Evolutionary conservation across 2,113 vertebrate genomes (phyloP).

Genomic region (Crotalus viridis): DNA sequence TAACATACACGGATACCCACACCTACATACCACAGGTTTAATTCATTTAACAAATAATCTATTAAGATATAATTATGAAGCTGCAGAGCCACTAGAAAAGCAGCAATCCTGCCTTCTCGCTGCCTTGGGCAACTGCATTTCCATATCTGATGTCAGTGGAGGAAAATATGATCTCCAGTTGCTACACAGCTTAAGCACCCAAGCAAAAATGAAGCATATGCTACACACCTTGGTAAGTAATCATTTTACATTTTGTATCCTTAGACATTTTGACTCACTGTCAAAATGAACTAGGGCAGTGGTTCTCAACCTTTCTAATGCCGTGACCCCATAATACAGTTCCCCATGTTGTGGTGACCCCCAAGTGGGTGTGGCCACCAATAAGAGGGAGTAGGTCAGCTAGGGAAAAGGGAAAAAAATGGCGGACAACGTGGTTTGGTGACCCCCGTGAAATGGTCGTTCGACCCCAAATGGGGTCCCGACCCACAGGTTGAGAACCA

Average conservation of each 20-base stretch:
- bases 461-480: too few species aligned
- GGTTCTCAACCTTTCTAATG: too few species aligned
- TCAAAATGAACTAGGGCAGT: constrained; percentile 63
- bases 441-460: too few species aligned
- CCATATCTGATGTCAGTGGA: constrained; percentile 60
- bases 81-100: constrained; percentile 13
- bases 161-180: constrained; percentile 58
- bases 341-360: too few species aligned
- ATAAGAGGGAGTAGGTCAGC: too few species aligned
- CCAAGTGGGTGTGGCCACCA: too few species aligned
- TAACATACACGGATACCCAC: not conserved
- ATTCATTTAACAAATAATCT: constrained; percentile 32
- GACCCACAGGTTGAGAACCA: too few species aligned
- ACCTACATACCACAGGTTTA: not conserved
- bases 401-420: too few species aligned
- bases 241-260: constrained; percentile 60
- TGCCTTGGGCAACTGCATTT: constrained; percentile 59
- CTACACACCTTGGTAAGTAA: constrained; percentile 67
- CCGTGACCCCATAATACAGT: too few species aligned
- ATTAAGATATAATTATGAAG: constrained; percentile 22
- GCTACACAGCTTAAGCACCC: constrained; percentile 64
- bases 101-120: constrained; percentile 20
- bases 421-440: too few species aligned
- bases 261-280: constrained; percentile 66
- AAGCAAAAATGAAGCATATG: constrained; percentile 71